Evolutionary conservation across 2,113 vertebrate genomes (phyloP).

Genomic region (Albula glossodonta): DNA sequence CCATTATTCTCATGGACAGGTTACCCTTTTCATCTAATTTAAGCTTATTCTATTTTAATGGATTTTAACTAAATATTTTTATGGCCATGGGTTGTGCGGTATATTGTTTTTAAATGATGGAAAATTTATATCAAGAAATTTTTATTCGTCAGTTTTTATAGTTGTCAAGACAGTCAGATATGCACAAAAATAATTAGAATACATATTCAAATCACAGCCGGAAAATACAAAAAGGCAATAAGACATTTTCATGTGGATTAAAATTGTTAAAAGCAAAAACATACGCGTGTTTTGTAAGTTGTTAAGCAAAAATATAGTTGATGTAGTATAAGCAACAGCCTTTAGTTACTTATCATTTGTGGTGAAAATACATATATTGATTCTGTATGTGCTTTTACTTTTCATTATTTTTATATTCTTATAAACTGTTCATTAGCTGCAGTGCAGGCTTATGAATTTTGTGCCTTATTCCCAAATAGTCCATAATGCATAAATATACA

Average conservation of each 20-base stretch:
- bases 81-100: not conserved
- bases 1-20: not conserved
- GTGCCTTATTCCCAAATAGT: not conserved
- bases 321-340: no score
- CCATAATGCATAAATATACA: not conserved
- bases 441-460: not conserved
- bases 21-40: not conserved
- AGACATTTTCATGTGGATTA: constrained; percentile 44
- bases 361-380: not conserved
- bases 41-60: not conserved
- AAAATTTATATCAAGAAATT: not conserved
- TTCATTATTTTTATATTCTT: constrained; percentile 21
- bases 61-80: not conserved
- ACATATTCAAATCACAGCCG: constrained; percentile 41
- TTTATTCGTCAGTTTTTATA: not conserved
- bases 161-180: not conserved
- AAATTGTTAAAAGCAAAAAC: constrained; percentile 31
- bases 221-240: constrained; percentile 37
- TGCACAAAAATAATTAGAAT: not conserved
- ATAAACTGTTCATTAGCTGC: not conserved
- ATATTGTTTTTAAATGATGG: not conserved
- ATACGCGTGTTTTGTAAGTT: constrained; percentile 19
- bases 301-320: no score
- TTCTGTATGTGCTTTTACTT: constrained; percentile 18
- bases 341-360: not conserved